phyloP scores from a whole-genome alignment of 2,888 invertebrate genomes.

The Ectemnius lituratus region DNA sequence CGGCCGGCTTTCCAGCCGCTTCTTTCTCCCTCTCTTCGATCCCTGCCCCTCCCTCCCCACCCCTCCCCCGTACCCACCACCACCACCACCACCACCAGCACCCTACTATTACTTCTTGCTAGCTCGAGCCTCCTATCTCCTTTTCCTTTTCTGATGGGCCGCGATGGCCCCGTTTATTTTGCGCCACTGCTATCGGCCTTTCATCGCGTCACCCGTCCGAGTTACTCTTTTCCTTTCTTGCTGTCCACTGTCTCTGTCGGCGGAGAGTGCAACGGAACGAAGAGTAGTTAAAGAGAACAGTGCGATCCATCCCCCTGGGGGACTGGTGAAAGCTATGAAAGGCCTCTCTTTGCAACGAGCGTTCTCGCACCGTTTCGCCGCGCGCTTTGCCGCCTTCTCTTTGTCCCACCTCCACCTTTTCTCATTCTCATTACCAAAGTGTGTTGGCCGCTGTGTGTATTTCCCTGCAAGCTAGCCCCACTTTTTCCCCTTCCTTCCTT shows the following conservation, averaged over 20 bases:
- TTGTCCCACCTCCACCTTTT: neutral
- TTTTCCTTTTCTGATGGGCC: neutral
- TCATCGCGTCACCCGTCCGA: slow-evolving; percentile 44
- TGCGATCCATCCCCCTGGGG: slow-evolving; percentile 6
- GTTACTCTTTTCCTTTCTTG: slow-evolving; percentile 16
- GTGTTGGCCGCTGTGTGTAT: no score
- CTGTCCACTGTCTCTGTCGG: slow-evolving; percentile 11
- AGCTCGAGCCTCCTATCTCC: neutral
- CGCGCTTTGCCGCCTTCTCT: slow-evolving; percentile 7
- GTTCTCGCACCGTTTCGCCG: slow-evolving; percentile 11
- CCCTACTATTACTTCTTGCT: neutral
- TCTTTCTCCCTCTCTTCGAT: slow-evolving; percentile 3
- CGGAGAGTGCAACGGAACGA: slow-evolving; percentile 31
- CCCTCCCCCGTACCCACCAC: neutral
- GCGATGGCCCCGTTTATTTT: slow-evolving; percentile 41
- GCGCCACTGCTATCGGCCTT: slow-evolving; percentile 26
- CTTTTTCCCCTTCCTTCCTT: no score
- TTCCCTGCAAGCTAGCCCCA: no score
- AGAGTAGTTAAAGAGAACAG: slow-evolving; percentile 34
- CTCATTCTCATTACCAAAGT: slow-evolving; percentile 5
- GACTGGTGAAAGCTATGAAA: slow-evolving; percentile 27
- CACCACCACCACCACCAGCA: no score
- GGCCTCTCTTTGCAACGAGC: slow-evolving; percentile 13
- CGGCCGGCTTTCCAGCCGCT: neutral
- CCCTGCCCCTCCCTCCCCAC: neutral